These are phyloP conservation scores for Phoebastria nigripes DNA, from an alignment of 2,797 vertebrate genomes.

Conservation along the genomic window DNA sequence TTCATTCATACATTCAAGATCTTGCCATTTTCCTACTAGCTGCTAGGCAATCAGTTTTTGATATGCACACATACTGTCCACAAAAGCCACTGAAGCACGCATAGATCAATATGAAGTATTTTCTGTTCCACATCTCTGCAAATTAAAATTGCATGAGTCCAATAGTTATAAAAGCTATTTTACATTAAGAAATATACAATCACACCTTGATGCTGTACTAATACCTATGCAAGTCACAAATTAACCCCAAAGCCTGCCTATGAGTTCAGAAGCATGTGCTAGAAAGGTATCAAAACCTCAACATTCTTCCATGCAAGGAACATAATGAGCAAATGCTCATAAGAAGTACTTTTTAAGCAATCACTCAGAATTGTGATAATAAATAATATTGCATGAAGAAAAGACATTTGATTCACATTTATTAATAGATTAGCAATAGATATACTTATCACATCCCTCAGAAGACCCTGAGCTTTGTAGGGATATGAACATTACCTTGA, in stretches of 20 bases:
- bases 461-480: neutral
- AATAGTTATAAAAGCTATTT: neutral
- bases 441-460: neutral
- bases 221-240: conserved; percentile 36
- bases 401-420: neutral
- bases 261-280: neutral
- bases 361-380: neutral
- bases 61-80: neutral
- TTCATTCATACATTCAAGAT: conserved; percentile 13
- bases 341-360: neutral
- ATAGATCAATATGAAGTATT: neutral
- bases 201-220: conserved; percentile 15
- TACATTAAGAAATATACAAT: conserved; percentile 42
- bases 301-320: neutral
- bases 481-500: neutral
- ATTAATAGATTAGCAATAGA: neutral
- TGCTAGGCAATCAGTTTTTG: neutral
- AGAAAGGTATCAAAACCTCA: conserved; percentile 16
- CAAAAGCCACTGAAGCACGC: neutral
- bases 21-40: neutral
- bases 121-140: neutral
- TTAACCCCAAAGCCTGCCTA: conserved; percentile 1
- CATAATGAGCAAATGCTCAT: neutral
- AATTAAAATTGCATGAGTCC: neutral
- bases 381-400: neutral